These are phyloP conservation scores for Matsumurasca onukii DNA, from an alignment of 1,140 invertebrate genomes.

Conservation along the genomic window DNA sequence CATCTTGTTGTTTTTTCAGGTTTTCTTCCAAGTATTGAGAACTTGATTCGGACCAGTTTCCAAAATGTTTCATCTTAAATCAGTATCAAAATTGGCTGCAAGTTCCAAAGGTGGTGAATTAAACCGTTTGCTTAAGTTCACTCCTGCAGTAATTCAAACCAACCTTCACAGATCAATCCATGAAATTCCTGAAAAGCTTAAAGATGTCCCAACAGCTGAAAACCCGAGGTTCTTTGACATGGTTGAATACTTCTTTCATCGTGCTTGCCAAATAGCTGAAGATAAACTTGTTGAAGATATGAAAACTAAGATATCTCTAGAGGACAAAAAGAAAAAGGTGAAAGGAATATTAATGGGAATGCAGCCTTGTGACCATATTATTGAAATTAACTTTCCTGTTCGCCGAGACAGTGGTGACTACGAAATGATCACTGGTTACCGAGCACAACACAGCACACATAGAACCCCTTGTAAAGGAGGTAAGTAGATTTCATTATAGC, in stretches of 20 bases:
- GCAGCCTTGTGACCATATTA: slow-evolving; percentile 93
- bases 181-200: slow-evolving; percentile 82
- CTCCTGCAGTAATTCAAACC: too few species aligned
- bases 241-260: slow-evolving; percentile 95
- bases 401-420: slow-evolving; percentile 94
- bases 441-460: slow-evolving; percentile 97
- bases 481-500: too few species aligned
- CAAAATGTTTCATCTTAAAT: too few species aligned
- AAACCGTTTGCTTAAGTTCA: too few species aligned
- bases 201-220: slow-evolving; percentile 72
- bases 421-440: slow-evolving; percentile 95
- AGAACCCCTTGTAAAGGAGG: slow-evolving; percentile 97
- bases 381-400: slow-evolving; percentile 93
- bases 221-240: slow-evolving; percentile 91
- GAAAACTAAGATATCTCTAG: slow-evolving; percentile 70
- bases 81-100: too few species aligned
- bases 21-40: too few species aligned
- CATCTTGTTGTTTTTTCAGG: too few species aligned
- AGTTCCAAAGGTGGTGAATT: too few species aligned
- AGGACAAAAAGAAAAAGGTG: slow-evolving; percentile 90
- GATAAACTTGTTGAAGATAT: slow-evolving; percentile 89
- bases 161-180: slow-evolving; percentile 51
- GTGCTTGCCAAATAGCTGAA: slow-evolving; percentile 84
- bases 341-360: slow-evolving; percentile 90
- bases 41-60: too few species aligned